Base-by-base conservation (phyloP, 2,888 invertebrate species). In the Tridacna gigas region DNA sequence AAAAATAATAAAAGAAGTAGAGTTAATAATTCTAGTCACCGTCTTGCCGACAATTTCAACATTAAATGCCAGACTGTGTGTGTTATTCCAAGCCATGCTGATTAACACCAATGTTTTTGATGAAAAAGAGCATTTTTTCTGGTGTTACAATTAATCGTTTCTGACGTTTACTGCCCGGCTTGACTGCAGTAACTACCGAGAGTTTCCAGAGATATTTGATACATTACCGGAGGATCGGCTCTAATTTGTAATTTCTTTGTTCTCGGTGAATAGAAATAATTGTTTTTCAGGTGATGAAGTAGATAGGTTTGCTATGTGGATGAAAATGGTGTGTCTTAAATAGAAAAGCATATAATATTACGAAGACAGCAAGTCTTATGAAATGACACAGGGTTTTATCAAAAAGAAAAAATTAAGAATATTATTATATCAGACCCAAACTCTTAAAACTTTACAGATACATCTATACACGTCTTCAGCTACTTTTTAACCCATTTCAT, bases 91-190 rank as follows among this genome's bases (percentile, higher is more conserved):
- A 51, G 71, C 51, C 48, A 71, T 71, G 48, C 79, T 82, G 83
- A 82, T 84, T 75, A 75, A 37, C 47, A 78, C 69, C 80, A 80
- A 45, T 74, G 76, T 74, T 80, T 80, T 60, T 65, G 75, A 80
- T 80, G 81, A 79, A 79, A 81, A 47, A 28, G 45, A 74, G 73
- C 81, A 84, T 79, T 84, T 84, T 84, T 84, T 82, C 71, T 73
- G 12, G 76, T 84, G 84, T 84, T 69, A 66, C 74, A 78, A 86
- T 83, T 75, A 79, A 86, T 83, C 77, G 61, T 37, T 65, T 63
- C 73, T 86, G 86, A 86, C 86, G 76, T 80, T 86, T 80, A 85
- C 77, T 80, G 71, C 80, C 74, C 61, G 7, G 28, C n/a, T 51
- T 71, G 71, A 71, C 71, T 71, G 71, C 71, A 20, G 51, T 71